These are phyloP conservation scores for Agriopis leucophaearia DNA, from an alignment of 2,888 invertebrate genomes.

Conservation along the genomic window DNA sequence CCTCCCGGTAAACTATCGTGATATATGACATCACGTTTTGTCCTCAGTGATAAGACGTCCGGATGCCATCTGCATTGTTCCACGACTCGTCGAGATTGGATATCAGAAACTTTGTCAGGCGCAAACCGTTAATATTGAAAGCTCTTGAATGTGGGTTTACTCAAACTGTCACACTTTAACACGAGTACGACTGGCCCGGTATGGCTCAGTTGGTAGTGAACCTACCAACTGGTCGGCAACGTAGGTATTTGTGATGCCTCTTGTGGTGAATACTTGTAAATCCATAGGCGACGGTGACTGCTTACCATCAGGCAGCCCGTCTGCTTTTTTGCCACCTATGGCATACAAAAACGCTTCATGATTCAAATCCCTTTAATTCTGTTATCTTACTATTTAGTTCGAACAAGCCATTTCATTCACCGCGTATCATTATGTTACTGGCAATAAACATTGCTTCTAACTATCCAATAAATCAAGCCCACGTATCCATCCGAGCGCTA, in stretches of 20 bases:
- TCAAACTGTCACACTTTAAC: too few species aligned
- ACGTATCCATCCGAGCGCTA: constrained; percentile 26
- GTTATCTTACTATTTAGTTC: constrained; percentile 1
- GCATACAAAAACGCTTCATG: neutral
- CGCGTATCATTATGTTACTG: constrained; percentile 9
- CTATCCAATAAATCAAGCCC: constrained; percentile 30
- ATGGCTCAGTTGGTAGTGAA: too few species aligned
- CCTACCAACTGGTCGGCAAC: too few species aligned
- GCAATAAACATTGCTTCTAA: constrained; percentile 28
- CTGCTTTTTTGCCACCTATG: too few species aligned
- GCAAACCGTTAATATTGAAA: neutral
- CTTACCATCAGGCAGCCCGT: too few species aligned
- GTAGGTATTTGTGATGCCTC: too few species aligned
- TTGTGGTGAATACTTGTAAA: too few species aligned
- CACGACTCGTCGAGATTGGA: constrained; percentile 15
- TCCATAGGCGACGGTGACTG: too few species aligned
- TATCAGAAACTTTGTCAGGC: constrained; percentile 6
- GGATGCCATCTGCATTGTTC: constrained; percentile 8
- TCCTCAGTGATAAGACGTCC: neutral
- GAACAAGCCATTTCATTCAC: constrained; percentile 12
- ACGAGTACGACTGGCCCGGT: too few species aligned
- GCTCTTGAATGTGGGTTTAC: neutral
- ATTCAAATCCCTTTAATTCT: neutral
- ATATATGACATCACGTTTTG: constrained; percentile 11
- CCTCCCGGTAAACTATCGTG: neutral